phyloP scores from a whole-genome alignment of 1,140 invertebrate species.

The Drosophila simulans region DNA sequence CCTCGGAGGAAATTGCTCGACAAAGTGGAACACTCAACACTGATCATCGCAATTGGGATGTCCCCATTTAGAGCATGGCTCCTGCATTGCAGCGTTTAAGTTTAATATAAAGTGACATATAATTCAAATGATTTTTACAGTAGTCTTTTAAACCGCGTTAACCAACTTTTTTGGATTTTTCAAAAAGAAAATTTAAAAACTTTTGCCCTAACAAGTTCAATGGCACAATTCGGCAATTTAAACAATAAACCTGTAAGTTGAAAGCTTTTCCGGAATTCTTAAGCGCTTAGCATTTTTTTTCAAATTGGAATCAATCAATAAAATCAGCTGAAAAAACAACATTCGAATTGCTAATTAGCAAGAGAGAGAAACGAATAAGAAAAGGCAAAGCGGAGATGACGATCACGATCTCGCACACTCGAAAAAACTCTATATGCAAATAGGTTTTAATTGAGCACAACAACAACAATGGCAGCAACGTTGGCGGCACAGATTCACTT shows the following conservation, averaged over 20 bases:
- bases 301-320: conserved; percentile 39
- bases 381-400: conserved; percentile 9
- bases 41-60: conserved; percentile 1
- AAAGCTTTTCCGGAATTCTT: conserved; percentile 10
- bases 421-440: conserved; percentile 32
- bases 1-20: conserved; percentile 10
- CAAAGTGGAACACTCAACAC: conserved; percentile 16
- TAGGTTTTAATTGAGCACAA: conserved; percentile 31
- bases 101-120: neutral
- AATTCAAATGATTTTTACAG: too few relatives aligned
- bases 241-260: neutral
- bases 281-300: conserved; percentile 18
- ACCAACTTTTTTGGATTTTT: too few relatives aligned
- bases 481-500: conserved; percentile 30
- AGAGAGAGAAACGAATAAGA: conserved; percentile 6
- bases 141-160: too few relatives aligned
- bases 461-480: conserved; percentile 30
- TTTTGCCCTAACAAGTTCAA: neutral
- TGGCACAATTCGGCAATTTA: neutral
- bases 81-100: neutral
- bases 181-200: neutral
- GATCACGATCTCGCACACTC: conserved; percentile 39
- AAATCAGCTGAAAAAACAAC: conserved; percentile 31
- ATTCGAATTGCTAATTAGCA: conserved; percentile 36
- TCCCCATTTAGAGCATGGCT: neutral